A percentile compares a stretch with the other conserved stretches of the same genome.
phyloP scores from a whole-genome alignment of 1,140 invertebrate genomes.

The Oryctes rhinoceros region DNA sequence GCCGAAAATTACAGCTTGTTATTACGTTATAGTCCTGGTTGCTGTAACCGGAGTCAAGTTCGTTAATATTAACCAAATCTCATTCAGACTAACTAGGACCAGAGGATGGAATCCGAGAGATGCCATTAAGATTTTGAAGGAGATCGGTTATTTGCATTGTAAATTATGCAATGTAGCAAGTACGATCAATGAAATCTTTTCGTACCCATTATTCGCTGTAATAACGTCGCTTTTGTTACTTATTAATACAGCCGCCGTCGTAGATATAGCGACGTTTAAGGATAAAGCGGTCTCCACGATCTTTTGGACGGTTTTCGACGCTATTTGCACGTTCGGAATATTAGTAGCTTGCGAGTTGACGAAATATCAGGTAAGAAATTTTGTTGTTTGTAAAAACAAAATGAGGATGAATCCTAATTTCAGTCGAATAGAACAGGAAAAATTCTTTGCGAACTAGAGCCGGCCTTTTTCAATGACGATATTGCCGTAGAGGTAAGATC shows the following conservation, averaged over 20 bases:
- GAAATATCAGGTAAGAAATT: not conserved
- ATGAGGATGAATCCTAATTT: not conserved
- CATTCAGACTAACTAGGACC: not conserved
- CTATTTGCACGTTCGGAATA: too few relatives aligned
- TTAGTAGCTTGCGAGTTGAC: too few relatives aligned
- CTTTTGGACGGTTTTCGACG: too few relatives aligned
- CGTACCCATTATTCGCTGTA: not conserved
- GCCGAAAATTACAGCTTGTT: not conserved
- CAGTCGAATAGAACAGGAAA: not conserved
- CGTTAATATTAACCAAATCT: not conserved
- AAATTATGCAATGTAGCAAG: not conserved
- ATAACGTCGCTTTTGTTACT: not conserved
- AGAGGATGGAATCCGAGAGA: not conserved
- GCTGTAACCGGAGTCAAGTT: not conserved
- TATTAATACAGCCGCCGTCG: not conserved
- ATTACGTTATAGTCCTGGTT: not conserved
- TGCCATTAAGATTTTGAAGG: not conserved
- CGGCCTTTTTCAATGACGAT: not conserved
- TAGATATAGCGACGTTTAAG: not conserved
- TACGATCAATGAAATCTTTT: not conserved
- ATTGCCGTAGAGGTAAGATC: not conserved
- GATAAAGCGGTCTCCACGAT: too few relatives aligned
- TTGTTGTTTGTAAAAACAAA: not conserved
- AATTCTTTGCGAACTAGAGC: not conserved
- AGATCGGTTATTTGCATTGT: not conserved